A percentile compares a stretch with the other conserved stretches of the same genome.
Evolutionary conservation across 1,140 invertebrate genomes (phyloP).

Genomic region (Drosophila seguyi): DNA sequence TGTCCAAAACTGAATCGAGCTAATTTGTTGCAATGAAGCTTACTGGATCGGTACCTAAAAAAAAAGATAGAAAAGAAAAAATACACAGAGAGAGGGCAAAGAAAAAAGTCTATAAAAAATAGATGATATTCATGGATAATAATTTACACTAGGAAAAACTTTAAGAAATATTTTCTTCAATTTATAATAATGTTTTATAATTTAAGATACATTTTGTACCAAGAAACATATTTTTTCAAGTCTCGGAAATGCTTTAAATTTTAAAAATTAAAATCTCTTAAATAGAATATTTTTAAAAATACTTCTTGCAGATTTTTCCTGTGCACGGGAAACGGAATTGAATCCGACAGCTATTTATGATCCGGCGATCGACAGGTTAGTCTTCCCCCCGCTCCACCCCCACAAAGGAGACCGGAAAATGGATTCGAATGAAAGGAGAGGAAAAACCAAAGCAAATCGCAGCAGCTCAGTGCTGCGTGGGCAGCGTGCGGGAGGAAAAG

Average conservation of each 20-base stretch:
- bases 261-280: not conserved
- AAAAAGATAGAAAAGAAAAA: not conserved
- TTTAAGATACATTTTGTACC: not conserved
- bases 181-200: not conserved
- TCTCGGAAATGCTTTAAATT: too few relatives aligned
- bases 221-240: not conserved
- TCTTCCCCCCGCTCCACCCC: constrained; percentile 1
- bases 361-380: constrained; percentile 62
- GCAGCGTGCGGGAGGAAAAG: constrained; percentile 14
- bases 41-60: constrained; percentile 37
- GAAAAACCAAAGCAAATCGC: constrained; percentile 26
- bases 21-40: constrained; percentile 77
- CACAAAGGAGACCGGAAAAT: constrained; percentile 26
- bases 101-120: not conserved
- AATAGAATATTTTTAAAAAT: too few relatives aligned
- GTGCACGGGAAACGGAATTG: constrained; percentile 55
- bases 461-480: constrained; percentile 31
- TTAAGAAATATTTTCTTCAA: not conserved
- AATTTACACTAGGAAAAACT: not conserved
- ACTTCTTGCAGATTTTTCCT: not conserved
- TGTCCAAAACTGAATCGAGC: constrained; percentile 65
- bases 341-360: constrained; percentile 73
- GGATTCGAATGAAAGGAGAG: constrained; percentile 28
- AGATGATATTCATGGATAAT: not conserved
- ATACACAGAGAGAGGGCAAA: too few relatives aligned